Conservation (phyloP, 2,113 vertebrate species). For the Seriola aureovittata region DNA sequence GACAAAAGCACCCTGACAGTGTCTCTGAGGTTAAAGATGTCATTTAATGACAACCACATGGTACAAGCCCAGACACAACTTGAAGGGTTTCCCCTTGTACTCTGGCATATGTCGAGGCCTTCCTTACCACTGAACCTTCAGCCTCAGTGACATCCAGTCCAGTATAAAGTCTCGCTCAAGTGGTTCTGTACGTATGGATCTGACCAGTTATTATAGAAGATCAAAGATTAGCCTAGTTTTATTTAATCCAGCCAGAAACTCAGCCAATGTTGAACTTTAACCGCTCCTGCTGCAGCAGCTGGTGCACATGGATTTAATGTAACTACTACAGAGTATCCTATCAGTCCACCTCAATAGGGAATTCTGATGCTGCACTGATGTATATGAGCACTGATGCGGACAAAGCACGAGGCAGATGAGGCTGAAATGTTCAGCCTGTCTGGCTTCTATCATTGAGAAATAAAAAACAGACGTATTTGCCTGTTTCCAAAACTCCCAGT, state of each 20-base stretch:
- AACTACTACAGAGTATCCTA: not conserved
- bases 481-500: too few species aligned
- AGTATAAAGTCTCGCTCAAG: not conserved
- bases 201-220: conserved; percentile 5
- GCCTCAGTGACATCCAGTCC: not conserved
- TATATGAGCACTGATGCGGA: not conserved
- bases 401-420: not conserved
- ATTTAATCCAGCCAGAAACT: conserved; percentile 6
- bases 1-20: not conserved
- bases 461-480: not conserved
- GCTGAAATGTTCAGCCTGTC: not conserved
- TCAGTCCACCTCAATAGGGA: too few species aligned
- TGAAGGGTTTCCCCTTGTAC: not conserved
- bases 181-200: not conserved
- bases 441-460: not conserved
- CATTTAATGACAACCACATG: not conserved
- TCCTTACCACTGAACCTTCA: not conserved
- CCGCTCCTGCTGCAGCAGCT: not conserved
- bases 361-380: not conserved
- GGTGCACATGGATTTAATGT: not conserved
- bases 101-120: not conserved
- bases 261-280: conserved; percentile 3
- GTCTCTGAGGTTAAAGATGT: not conserved
- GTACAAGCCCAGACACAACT: not conserved
- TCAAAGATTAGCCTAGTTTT: conserved; percentile 25